Evolutionary conservation across 2,113 vertebrate species (phyloP).

Genomic region (Bostrychus sinensis): DNA sequence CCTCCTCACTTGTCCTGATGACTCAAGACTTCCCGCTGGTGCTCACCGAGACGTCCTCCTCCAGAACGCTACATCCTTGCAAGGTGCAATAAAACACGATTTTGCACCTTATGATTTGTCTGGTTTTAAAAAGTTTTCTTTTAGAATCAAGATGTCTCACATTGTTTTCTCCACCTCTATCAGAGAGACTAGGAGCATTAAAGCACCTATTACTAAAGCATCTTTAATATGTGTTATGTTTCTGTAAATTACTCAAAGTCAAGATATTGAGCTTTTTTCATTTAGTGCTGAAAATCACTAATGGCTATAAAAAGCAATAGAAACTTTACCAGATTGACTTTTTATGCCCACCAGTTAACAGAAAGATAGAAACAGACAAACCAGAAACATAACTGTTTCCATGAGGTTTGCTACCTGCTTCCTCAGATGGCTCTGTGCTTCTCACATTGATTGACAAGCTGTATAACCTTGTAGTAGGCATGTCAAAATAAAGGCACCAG

Average conservation of each 20-base stretch:
- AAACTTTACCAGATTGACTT: neutral
- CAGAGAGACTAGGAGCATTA: neutral
- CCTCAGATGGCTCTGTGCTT: slow-evolving; percentile 14
- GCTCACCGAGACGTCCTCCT: slow-evolving; percentile 18
- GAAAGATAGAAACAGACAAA: neutral
- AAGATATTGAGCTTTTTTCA: no score
- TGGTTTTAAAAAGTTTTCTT: neutral
- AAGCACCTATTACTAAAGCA: no score
- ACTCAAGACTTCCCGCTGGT: slow-evolving; percentile 23
- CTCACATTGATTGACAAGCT: slow-evolving; percentile 34
- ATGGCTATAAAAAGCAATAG: neutral
- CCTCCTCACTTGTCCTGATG: slow-evolving; percentile 14
- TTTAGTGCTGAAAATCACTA: no score
- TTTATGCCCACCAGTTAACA: no score
- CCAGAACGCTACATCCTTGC: neutral
- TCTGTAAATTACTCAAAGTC: no score
- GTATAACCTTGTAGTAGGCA: slow-evolving; percentile 33
- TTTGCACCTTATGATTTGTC: neutral
- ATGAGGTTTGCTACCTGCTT: slow-evolving; percentile 16
- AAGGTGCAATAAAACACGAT: neutral
- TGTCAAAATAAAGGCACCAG: slow-evolving; percentile 43
- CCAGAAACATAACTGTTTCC: slow-evolving; percentile 19
- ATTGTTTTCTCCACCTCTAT: neutral
- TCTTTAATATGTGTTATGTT: no score
- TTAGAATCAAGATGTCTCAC: neutral